Conservation (phyloP, 2,888 invertebrate genomes). For the Chelonus formosanus region DNA sequence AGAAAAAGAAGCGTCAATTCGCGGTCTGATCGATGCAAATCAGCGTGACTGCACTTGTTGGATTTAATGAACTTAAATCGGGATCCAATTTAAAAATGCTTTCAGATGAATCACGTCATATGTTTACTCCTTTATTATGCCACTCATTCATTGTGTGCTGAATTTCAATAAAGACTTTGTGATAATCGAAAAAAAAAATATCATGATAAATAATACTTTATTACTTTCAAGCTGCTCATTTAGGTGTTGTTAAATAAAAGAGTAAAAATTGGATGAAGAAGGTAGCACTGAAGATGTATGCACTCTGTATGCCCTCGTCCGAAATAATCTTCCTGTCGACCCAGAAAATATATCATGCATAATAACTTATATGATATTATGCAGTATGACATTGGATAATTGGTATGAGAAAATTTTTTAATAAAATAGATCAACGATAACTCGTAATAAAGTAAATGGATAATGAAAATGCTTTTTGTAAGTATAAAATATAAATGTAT, state of each 20-base stretch:
- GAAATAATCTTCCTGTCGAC: conserved; percentile 42
- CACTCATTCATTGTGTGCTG: no score
- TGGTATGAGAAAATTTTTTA: no score
- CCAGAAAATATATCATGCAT: conserved; percentile 39
- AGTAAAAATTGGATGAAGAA: background rate
- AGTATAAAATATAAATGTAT: no score
- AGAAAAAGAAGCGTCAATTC: conserved; percentile 37
- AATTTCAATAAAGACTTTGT: no score
- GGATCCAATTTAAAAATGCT: conserved; percentile 36
- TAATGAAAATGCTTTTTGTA: no score
- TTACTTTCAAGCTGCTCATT: no score
- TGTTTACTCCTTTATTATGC: background rate
- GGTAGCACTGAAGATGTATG: background rate
- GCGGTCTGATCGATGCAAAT: conserved; percentile 42
- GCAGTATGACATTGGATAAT: background rate
- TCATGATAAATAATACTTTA: no score
- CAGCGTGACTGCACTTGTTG: conserved; percentile 32
- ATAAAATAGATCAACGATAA: no score
- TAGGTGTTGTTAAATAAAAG: no score
- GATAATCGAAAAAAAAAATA: no score
- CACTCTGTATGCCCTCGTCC: conserved; percentile 16
- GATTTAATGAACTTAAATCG: conserved; percentile 36
- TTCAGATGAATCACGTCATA: conserved; percentile 34
- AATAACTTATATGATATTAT: conserved; percentile 12
- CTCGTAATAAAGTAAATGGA: no score